These are phyloP conservation scores for Dipodomys ordii DNA, from an alignment of 2,113 vertebrate species.

Conservation along the genomic window DNA sequence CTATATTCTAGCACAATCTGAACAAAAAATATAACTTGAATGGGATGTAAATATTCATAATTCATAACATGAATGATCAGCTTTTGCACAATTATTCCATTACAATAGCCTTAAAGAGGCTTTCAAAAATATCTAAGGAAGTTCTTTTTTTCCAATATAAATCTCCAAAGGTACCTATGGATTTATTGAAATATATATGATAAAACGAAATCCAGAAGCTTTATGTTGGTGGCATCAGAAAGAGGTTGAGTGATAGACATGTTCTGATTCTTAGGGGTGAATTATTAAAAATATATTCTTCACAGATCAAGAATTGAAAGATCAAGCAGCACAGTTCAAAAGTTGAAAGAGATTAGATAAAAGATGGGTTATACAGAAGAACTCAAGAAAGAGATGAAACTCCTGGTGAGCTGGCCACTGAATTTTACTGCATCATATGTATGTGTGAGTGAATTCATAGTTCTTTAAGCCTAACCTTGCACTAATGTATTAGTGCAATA, in stretches of 20 bases:
- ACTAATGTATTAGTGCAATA: background rate
- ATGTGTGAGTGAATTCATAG: background rate
- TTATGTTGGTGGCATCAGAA: conserved; percentile 81
- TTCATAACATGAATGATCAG: conserved; percentile 52
- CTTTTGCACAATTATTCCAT: conserved; percentile 57
- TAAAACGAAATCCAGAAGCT: conserved; percentile 75
- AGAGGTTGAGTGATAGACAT: conserved; percentile 71
- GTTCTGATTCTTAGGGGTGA: conserved; percentile 74
- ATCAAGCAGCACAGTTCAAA: conserved; percentile 80
- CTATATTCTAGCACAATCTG: conserved; percentile 44
- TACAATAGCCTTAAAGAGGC: conserved; percentile 54
- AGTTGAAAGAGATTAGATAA: conserved; percentile 82
- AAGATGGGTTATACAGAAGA: conserved; percentile 71
- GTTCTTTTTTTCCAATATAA: conserved; percentile 58
- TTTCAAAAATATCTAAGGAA: conserved; percentile 70
- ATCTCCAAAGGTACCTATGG: conserved; percentile 73
- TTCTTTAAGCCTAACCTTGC: conserved; percentile 1
- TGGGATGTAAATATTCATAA: conserved; percentile 36
- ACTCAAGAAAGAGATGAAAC: conserved; percentile 76
- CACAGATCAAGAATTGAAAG: conserved; percentile 82
- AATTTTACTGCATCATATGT: conserved; percentile 35
- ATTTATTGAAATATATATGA: conserved; percentile 81
- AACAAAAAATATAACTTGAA: background rate
- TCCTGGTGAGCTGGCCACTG: conserved; percentile 43
- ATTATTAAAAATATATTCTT: conserved; percentile 83